Evolutionary conservation across 1,140 invertebrate genomes (phyloP).

Genomic region (Teleopsis dalmanni): DNA sequence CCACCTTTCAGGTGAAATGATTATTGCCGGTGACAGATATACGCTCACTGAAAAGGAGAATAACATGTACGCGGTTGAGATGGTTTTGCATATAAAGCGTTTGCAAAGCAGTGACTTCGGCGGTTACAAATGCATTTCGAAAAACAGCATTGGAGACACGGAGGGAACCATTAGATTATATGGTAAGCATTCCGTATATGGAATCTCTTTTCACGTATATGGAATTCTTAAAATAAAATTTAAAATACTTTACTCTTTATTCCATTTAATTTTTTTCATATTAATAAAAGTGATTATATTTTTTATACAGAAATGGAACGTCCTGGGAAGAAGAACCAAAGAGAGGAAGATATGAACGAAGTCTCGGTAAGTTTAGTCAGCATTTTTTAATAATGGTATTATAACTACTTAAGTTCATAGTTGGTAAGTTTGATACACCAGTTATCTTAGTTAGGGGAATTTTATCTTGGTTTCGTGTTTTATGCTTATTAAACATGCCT

Average conservation of each 20-base stretch:
- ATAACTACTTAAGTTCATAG: too few species aligned
- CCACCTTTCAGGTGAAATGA: constrained; percentile 67
- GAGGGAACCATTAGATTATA: constrained; percentile 80
- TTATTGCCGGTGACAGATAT: constrained; percentile 75
- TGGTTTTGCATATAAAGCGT: constrained; percentile 68
- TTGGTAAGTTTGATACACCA: too few species aligned
- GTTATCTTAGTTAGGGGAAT: too few species aligned
- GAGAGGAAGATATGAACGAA: constrained; percentile 34
- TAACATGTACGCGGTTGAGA: constrained; percentile 70
- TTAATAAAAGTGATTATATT: not conserved
- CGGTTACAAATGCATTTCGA: constrained; percentile 85
- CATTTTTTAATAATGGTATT: too few species aligned
- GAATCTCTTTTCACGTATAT: not conserved
- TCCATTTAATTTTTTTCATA: not conserved
- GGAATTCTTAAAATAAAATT: too few species aligned
- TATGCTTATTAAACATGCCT: not conserved
- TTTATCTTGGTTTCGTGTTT: not conserved
- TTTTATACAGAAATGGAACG: constrained; percentile 36
- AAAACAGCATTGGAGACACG: constrained; percentile 83
- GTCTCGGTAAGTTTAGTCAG: constrained; percentile 33
- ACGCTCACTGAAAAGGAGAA: constrained; percentile 63
- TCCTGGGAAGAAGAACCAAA: constrained; percentile 29
- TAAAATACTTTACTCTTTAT: too few species aligned
- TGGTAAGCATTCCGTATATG: constrained; percentile 60
- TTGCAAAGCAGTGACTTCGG: constrained; percentile 74